Percentiles rank a stretch among this genome's conserved stretches.
Evolutionary conservation across 2,113 vertebrate genomes (phyloP).

Genomic region (Apaloderma vittatum): DNA sequence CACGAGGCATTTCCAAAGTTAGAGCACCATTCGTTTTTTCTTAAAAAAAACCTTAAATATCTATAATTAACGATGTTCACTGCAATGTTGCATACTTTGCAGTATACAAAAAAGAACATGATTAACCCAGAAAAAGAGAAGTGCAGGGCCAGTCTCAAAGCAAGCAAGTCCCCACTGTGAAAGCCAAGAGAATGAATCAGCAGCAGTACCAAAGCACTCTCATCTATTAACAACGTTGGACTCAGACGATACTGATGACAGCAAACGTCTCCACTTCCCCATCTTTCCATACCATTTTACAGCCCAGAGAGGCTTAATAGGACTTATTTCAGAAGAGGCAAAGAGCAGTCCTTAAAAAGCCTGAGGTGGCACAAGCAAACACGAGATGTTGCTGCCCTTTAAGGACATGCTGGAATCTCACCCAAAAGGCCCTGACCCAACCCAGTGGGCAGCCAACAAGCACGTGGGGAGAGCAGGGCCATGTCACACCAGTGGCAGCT

Average conservation of each 20-base stretch:
- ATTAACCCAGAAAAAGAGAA: not conserved
- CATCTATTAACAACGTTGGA: not conserved
- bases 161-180: not conserved
- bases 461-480: not conserved
- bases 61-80: not conserved
- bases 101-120: not conserved
- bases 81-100: not conserved
- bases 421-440: not conserved
- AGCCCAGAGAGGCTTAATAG: not conserved
- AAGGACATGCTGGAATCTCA: not conserved
- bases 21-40: not conserved
- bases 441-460: accelerated
- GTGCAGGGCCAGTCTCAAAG: not conserved
- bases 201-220: not conserved
- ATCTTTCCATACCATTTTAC: not conserved
- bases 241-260: not conserved
- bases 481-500: not conserved
- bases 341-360: not conserved
- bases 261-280: not conserved
- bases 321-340: not conserved
- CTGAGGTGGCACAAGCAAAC: not conserved
- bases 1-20: not conserved
- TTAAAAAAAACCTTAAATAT: not conserved
- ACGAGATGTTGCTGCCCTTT: not conserved
- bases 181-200: not conserved